Conservation (phyloP, 2,888 invertebrate species). For the Siphonodentalium dalli region DNA sequence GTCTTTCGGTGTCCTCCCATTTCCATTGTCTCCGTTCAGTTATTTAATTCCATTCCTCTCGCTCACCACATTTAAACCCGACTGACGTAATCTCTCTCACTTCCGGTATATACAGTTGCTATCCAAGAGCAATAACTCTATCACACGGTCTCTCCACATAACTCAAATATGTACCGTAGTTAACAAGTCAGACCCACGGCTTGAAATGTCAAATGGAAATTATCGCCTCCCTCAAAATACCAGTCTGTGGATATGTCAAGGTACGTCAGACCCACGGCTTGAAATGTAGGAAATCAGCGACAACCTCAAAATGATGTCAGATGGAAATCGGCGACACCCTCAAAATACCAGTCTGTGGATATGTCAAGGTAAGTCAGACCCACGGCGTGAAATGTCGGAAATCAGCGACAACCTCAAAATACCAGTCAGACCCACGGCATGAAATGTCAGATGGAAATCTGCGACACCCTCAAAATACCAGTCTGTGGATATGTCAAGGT, state of each 20-base stretch:
- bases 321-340: constrained; percentile 70
- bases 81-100: too few species aligned
- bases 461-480: constrained; percentile 70
- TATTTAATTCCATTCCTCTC: too few species aligned
- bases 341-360: constrained; percentile 72
- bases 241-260: constrained; percentile 71
- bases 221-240: constrained; percentile 70
- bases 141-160: too few species aligned
- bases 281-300: too few species aligned
- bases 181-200: constrained; percentile 67
- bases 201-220: constrained; percentile 73
- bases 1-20: too few species aligned
- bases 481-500: constrained; percentile 71
- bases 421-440: constrained; percentile 68
- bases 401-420: constrained; percentile 70
- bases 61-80: too few species aligned
- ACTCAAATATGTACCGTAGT: too few species aligned
- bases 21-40: too few species aligned
- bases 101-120: too few species aligned
- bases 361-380: constrained; percentile 65
- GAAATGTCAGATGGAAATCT: constrained; percentile 72
- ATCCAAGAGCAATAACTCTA: too few species aligned
- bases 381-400: too few species aligned
- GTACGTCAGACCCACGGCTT: constrained; percentile 68
- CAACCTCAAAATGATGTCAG: too few species aligned